A percentile compares a stretch with the other conserved stretches of the same genome.
phyloP scores from a whole-genome alignment of 2,113 vertebrate genomes.

The Charina bottae region DNA sequence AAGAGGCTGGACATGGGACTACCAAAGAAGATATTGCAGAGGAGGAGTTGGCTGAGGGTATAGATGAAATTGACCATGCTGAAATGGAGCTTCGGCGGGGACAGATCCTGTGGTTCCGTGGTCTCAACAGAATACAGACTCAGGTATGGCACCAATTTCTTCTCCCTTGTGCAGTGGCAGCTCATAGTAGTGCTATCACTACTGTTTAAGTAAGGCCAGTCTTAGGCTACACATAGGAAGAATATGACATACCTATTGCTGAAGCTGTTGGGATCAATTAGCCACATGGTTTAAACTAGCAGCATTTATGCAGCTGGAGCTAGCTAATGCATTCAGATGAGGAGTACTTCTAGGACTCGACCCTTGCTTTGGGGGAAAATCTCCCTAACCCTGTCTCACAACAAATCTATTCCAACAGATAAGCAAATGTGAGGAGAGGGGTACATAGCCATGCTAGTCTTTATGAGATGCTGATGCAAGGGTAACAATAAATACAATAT shows the following conservation, averaged over 20 bases:
- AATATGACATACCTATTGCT: neutral
- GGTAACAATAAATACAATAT: neutral
- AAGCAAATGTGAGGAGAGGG: neutral
- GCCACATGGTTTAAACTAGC: neutral
- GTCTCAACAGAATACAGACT: slow-evolving; percentile 97
- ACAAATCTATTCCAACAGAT: neutral
- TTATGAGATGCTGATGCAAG: neutral
- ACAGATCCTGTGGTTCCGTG: slow-evolving; percentile 98
- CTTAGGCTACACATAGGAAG: neutral
- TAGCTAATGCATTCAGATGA: neutral
- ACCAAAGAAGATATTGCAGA: slow-evolving; percentile 89
- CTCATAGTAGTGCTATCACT: neutral
- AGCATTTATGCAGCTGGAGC: neutral
- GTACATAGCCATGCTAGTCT: neutral
- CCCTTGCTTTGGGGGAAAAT: neutral
- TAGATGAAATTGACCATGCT: slow-evolving; percentile 93
- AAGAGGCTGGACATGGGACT: slow-evolving; percentile 91
- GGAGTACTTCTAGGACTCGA: neutral
- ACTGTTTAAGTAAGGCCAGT: neutral
- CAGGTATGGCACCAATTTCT: slow-evolving; percentile 80
- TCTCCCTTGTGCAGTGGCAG: neutral
- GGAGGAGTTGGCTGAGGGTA: slow-evolving; percentile 83
- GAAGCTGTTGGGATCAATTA: neutral
- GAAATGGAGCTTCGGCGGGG: slow-evolving; percentile 96
- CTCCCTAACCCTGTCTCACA: neutral